A percentile compares a stretch with the other conserved stretches of the same genome.
Evolutionary conservation across 2,888 invertebrate species (phyloP).

Genomic region (Drosophila nr. perissopoda): DNA sequence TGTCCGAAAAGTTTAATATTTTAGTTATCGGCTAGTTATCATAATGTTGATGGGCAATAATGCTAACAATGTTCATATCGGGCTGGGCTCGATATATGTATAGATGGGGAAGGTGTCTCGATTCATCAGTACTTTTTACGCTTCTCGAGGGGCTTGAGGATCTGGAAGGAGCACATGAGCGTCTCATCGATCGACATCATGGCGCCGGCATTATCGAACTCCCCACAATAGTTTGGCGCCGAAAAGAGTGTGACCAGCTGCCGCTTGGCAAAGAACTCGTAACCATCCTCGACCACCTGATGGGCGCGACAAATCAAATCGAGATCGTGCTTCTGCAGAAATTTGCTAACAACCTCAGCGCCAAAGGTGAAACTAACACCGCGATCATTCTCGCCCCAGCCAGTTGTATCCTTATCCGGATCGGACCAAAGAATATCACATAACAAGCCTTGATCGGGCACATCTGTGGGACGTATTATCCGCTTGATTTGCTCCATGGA

Average conservation of each 20-base stretch:
- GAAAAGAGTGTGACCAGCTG: slow-evolving; percentile 95
- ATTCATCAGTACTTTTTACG: slow-evolving; percentile 48
- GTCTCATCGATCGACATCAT: slow-evolving; percentile 99
- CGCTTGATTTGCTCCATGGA: slow-evolving; percentile 98
- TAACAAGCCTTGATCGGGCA: slow-evolving; percentile 96
- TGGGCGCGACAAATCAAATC: slow-evolving; percentile 99
- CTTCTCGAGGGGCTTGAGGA: slow-evolving; percentile 64
- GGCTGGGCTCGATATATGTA: background rate
- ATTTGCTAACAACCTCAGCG: slow-evolving; percentile 89
- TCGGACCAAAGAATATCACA: slow-evolving; percentile 99
- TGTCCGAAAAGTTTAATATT: background rate
- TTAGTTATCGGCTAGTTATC: background rate
- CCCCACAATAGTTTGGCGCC: slow-evolving; percentile 94
- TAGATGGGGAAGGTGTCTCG: background rate
- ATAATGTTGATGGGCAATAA: slow-evolving; percentile 3
- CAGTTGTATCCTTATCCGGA: slow-evolving; percentile 97
- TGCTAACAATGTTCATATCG: slow-evolving; percentile 26
- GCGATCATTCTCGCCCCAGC: slow-evolving; percentile 99
- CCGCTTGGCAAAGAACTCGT: slow-evolving; percentile 97
- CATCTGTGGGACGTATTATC: slow-evolving; percentile 98
- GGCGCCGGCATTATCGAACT: slow-evolving; percentile 93
- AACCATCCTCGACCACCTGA: slow-evolving; percentile 98
- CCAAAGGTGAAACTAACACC: slow-evolving; percentile 99
- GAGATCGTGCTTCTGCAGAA: slow-evolving; percentile 95
- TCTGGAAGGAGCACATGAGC: slow-evolving; percentile 96